Percentiles rank a stretch among this genome's conserved stretches.
phyloP scores from a whole-genome alignment of 2,888 invertebrate species.

The Cosmia pyralina region DNA sequence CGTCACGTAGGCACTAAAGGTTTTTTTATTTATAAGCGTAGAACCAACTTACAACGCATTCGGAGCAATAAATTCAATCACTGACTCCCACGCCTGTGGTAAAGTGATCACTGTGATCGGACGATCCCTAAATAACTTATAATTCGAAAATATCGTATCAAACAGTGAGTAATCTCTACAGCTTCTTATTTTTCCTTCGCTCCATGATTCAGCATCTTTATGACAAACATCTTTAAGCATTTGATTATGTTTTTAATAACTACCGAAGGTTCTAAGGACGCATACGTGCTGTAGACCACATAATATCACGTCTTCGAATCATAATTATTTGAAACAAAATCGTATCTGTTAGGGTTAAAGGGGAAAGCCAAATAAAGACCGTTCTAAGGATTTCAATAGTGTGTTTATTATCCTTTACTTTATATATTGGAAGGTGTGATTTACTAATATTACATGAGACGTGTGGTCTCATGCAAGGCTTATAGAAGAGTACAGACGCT shows the following conservation, averaged over 20 bases:
- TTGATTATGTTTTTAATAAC: slow-evolving; percentile 26
- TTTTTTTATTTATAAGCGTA: slow-evolving; percentile 24
- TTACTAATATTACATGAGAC: too few species aligned
- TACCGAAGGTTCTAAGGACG: slow-evolving; percentile 11
- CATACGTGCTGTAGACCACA: slow-evolving; percentile 9
- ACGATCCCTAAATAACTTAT: slow-evolving; percentile 43
- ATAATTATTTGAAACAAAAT: slow-evolving; percentile 3
- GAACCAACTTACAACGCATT: slow-evolving; percentile 25
- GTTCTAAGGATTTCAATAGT: too few species aligned
- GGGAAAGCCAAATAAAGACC: too few species aligned
- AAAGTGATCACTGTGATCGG: slow-evolving; percentile 42
- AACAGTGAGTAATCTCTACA: slow-evolving; percentile 53
- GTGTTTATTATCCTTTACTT: too few species aligned
- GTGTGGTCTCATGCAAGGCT: too few species aligned
- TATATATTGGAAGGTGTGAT: too few species aligned
- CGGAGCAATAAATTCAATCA: slow-evolving; percentile 49
- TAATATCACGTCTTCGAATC: slow-evolving; percentile 6
- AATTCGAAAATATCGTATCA: slow-evolving; percentile 33
- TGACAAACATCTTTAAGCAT: slow-evolving; percentile 33
- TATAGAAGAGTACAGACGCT: too few species aligned
- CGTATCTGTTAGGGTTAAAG: too few species aligned
- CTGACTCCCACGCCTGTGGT: slow-evolving; percentile 51
- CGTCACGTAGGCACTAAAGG: not conserved
- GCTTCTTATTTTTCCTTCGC: slow-evolving; percentile 31
- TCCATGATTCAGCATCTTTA: slow-evolving; percentile 55